Evolutionary conservation across 2,113 vertebrate species (phyloP).

Genomic region (Phylloscopus trochiloides): DNA sequence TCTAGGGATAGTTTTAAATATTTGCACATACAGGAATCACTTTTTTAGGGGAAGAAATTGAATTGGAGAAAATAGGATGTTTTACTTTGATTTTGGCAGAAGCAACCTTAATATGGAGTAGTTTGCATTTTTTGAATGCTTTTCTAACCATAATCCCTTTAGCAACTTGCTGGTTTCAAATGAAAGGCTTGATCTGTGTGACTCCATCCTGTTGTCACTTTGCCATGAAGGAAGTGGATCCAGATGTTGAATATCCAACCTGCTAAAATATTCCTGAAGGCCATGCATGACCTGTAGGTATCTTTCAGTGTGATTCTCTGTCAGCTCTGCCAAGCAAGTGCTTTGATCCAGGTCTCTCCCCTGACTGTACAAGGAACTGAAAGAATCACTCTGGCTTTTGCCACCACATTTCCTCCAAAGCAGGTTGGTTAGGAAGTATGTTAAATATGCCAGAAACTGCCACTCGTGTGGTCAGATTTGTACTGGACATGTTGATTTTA

Average conservation of each 20-base stretch:
- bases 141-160: neutral
- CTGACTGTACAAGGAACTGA: neutral
- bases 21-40: neutral
- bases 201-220: neutral
- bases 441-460: neutral
- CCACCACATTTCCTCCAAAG: fast-evolving
- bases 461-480: neutral
- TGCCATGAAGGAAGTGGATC: neutral
- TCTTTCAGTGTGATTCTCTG: neutral
- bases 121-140: neutral
- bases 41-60: neutral
- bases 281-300: neutral
- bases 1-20: neutral
- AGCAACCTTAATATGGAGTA: neutral
- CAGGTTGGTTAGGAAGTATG: neutral
- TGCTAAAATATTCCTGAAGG: neutral
- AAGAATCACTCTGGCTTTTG: neutral
- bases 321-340: neutral
- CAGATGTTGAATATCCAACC: neutral
- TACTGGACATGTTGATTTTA: neutral
- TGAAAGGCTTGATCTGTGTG: neutral
- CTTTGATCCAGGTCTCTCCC: neutral
- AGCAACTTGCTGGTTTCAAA: neutral
- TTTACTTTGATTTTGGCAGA: neutral
- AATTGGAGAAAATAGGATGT: neutral